Conservation (phyloP, 2,113 vertebrate species). For the Chaetorhynchus papuensis region DNA sequence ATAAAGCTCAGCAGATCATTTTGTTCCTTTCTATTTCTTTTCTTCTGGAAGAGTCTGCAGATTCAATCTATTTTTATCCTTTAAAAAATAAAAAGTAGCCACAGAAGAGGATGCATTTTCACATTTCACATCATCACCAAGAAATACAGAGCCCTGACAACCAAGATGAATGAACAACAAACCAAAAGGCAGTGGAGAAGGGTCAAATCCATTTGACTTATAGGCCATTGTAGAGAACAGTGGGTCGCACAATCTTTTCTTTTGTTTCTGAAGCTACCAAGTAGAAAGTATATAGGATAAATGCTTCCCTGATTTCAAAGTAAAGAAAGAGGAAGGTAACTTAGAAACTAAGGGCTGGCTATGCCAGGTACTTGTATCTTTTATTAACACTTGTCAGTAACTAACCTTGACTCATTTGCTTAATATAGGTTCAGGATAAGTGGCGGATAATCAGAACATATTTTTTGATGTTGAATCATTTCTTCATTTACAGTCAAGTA, state of each 20-base stretch:
- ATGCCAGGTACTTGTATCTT: neutral
- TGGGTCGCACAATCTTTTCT: slow-evolving; percentile 26
- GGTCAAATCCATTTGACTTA: slow-evolving; percentile 60
- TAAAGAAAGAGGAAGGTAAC: neutral
- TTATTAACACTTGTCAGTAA: neutral
- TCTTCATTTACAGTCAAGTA: neutral
- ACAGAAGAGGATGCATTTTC: slow-evolving; percentile 34
- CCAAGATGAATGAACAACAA: slow-evolving; percentile 66
- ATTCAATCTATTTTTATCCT: slow-evolving; percentile 37
- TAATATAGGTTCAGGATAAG: neutral
- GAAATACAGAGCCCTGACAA: slow-evolving; percentile 54
- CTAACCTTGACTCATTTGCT: neutral
- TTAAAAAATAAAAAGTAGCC: slow-evolving; percentile 38
- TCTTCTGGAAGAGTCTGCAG: slow-evolving; percentile 1
- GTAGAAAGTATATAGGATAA: neutral
- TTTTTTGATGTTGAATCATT: neutral
- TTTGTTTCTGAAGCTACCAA: slow-evolving; percentile 26
- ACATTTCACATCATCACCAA: slow-evolving; percentile 45
- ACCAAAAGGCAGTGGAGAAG: slow-evolving; percentile 36
- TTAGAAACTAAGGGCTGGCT: neutral
- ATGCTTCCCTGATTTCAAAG: slow-evolving; percentile 16
- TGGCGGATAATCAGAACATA: neutral
- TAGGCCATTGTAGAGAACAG: slow-evolving; percentile 3
- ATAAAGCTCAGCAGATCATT: neutral
- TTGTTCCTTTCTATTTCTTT: neutral